Evolutionary conservation across 2,797 vertebrate genomes (phyloP).

Genomic region (Octomys mimax): DNA sequence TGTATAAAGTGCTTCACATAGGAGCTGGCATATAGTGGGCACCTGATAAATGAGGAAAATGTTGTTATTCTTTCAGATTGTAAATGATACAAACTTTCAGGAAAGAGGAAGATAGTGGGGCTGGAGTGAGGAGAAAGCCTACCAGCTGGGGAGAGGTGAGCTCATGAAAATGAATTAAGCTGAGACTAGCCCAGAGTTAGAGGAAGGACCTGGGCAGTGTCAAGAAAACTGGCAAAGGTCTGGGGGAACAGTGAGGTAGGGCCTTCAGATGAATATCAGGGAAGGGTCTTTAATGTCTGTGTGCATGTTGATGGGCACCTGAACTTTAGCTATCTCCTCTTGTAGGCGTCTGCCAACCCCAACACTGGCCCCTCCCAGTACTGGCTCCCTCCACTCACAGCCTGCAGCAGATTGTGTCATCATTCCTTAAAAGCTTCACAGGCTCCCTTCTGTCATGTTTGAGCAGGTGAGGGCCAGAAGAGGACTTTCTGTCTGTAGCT

Average conservation of each 20-base stretch:
- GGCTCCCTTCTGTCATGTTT: background rate
- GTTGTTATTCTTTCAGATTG: background rate
- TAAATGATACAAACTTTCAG: background rate
- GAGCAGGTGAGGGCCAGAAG: background rate
- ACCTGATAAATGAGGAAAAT: background rate
- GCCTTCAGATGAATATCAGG: background rate
- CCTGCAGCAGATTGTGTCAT: background rate
- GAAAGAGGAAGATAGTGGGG: background rate
- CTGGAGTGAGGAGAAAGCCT: background rate
- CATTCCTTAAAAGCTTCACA: background rate
- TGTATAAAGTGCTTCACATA: background rate
- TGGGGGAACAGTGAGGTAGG: background rate
- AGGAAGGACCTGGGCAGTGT: background rate
- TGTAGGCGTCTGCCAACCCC: accelerated
- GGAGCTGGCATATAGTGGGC: background rate
- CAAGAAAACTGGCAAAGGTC: background rate
- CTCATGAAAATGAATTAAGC: background rate
- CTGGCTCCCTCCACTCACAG: background rate
- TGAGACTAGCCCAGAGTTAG: background rate
- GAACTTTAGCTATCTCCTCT: background rate
- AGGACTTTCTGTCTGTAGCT: background rate
- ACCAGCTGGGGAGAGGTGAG: background rate
- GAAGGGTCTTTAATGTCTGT: background rate
- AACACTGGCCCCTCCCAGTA: background rate
- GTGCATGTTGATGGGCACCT: background rate